Evolutionary conservation across 2,113 vertebrate species (phyloP), one percentile per base, ranked within the genome.

Genomic region (Furnarius figulus): DNA sequence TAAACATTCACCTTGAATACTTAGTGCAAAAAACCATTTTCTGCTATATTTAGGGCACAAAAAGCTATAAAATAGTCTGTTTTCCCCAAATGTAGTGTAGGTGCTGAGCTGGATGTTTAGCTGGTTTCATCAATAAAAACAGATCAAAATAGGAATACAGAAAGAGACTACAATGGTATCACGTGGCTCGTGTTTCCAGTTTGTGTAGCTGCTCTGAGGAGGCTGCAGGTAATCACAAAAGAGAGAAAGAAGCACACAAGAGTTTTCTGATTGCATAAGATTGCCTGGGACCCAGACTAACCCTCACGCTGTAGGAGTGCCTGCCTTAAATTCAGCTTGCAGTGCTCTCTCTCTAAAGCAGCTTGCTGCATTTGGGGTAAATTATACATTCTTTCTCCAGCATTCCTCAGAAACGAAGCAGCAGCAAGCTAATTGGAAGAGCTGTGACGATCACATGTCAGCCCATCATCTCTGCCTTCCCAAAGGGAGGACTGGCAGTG

Each of bases 281-380:
- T 72, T 77, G 63, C 37, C 78, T 42, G 62, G 37, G 19, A 30
- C 8, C 7, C 56, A 35, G 59, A 20, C 10, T 52, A 59, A 49
- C 4, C 13, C 30, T 31, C 7, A 3, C 21, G 40, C 12, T 35
- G 17, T 7, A 12, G 0, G 0, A 63, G 33, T 39, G 74, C 6
- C 24, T 3, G 6, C 13, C 39, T 89, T 14, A 61, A 61, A 61
- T 1, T 12, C 5, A 2, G 7, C 7, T 85, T 85, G 44, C 28
- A 5, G 6, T 27, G 33, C 5, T 2, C 10, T 76, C 14, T 8
- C 17, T 35, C 25, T 10, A 73, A 80, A 46, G 21, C 9, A 85
- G 22, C 24, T 55, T 18, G 52, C 40, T 66, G 14, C 6, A 7
- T 67, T 50, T 59, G 25, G 42, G 18, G 37, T 5, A 13, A 81